Evolutionary conservation across 2,113 vertebrate genomes (phyloP).

Genomic region (Ibidorhyncha struthersii): DNA sequence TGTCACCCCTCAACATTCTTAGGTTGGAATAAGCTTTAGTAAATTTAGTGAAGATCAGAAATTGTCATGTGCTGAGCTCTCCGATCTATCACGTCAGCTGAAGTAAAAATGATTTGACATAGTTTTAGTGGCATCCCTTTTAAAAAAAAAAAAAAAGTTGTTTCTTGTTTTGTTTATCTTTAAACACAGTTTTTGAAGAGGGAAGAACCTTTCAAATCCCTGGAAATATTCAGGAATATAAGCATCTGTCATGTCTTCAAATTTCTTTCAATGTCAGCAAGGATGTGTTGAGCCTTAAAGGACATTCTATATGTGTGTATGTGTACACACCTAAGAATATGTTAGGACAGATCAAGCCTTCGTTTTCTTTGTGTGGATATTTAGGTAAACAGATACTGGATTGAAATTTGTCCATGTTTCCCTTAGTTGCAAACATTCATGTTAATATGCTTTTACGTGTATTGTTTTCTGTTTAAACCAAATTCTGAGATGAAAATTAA

Average conservation of each 20-base stretch:
- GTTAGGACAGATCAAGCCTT: background rate
- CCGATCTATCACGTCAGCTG: background rate
- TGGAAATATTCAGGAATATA: background rate
- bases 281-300: background rate
- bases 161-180: background rate
- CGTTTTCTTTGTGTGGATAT: background rate
- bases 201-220: background rate
- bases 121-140: background rate
- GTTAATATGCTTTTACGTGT: background rate
- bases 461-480: background rate
- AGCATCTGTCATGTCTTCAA: background rate
- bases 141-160: background rate
- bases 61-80: background rate
- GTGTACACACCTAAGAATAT: background rate
- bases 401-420: background rate
- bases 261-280: background rate
- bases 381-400: background rate
- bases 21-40: background rate
- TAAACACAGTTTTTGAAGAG: background rate
- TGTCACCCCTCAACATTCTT: background rate
- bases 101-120: background rate
- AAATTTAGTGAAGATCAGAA: background rate
- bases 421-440: background rate
- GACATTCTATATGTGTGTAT: background rate
- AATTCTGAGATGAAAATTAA: background rate